These are phyloP conservation scores for Ibidorhyncha struthersii DNA, from an alignment of 2,113 vertebrate species.

Conservation along the genomic window DNA sequence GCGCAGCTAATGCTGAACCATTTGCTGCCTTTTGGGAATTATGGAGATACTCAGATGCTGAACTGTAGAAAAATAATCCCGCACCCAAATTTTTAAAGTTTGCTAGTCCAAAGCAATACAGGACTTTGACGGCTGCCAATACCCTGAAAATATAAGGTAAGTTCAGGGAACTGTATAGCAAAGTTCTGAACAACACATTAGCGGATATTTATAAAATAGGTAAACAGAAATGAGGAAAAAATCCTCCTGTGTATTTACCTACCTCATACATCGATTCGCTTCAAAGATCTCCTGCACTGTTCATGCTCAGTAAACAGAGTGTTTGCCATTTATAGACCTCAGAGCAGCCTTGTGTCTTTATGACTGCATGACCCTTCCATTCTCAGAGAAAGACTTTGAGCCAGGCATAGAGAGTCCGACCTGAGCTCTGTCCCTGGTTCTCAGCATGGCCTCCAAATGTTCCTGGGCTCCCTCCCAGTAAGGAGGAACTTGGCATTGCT, in stretches of 20 bases:
- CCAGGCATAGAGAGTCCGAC: not conserved
- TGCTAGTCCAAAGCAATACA: not conserved
- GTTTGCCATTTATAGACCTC: not conserved
- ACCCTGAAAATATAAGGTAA: not conserved
- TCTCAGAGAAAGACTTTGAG: not conserved
- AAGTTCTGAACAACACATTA: not conserved
- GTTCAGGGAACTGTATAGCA: not conserved
- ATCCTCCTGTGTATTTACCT: not conserved
- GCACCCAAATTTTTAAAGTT: not conserved
- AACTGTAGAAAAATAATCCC: not conserved
- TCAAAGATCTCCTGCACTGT: not conserved
- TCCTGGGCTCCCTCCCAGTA: not conserved
- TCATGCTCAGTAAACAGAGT: not conserved
- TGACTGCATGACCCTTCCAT: not conserved
- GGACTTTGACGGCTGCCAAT: not conserved
- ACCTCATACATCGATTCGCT: not conserved
- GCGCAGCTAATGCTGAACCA: not conserved
- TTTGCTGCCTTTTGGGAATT: not conserved
- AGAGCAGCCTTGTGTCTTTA: not conserved
- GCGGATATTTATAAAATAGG: not conserved
- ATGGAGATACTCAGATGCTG: not conserved
- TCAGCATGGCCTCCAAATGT: not conserved
- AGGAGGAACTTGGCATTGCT: not conserved
- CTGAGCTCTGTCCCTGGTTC: not conserved
- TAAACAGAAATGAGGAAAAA: not conserved